Base-by-base conservation (phyloP, 2,888 invertebrate genomes). In the Cephus spinipes region DNA sequence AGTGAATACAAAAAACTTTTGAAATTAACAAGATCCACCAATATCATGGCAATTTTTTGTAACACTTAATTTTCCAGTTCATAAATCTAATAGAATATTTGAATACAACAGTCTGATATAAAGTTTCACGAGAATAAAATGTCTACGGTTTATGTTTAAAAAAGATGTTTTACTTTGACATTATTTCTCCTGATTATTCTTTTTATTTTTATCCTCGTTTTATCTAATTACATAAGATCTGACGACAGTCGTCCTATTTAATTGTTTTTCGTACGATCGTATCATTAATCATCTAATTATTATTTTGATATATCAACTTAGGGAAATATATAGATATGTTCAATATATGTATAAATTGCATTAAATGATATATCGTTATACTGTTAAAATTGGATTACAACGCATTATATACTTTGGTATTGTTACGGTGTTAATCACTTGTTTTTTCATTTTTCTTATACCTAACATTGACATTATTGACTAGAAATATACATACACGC, bases 401-500 rank as follows among this genome's bases (percentile, higher is more conserved):
- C 12, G 69, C 11, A 23, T 36, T 76, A 55, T 55, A 76, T 34
- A 81, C 81, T 84, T 85, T 85, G 80, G 73, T 81, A 83, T 79
- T 78, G 36, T 68, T 71, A 71, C 32, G 32, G 34, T 73, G 75
- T 74, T 76, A 76, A 74, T 33, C 12, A 30, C 30, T 76, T 78
- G 68, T 76, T 79, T 11, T 11, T 34, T 33, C 77, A 74, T 55
- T 55, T 9, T 34, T 71, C 34, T 77, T 78, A 79, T 79, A 77
- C 80, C 77, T 75, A 12, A 73, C 74, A 73, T 34, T 34, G 12
- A 73, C 73, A 80, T 71, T 79, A 79, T 73, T 85, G 85, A 85
- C 85, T 85, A 85, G 85, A 85, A 79, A 73, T 69, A 80, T 69
- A 82, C 69, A 77, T 81, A 78, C 23, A 32, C 36, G 23, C 40